Base-by-base conservation (phyloP, 1,140 invertebrate species). In the Zaprionus kolodkinae region DNA sequence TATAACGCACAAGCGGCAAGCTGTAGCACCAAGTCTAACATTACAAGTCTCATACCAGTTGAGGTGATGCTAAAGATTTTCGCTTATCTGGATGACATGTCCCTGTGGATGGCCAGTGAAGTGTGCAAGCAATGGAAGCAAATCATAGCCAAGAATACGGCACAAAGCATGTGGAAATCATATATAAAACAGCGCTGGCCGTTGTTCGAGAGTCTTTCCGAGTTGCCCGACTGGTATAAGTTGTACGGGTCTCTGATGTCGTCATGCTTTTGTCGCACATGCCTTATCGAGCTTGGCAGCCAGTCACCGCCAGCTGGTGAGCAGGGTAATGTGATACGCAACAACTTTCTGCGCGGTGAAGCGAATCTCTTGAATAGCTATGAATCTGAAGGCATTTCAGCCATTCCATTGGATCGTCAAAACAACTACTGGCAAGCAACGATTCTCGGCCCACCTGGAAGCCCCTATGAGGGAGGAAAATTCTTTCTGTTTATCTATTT, bases 401-500 rank as follows among this genome's bases (percentile, higher is more conserved):
- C 97, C 9, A 95, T 95, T 54, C 97, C 97, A 3, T 93, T 99
- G 59, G 97, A 99, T 93, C 93, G 94, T 72, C 93, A 95, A 92
- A 95, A 96, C 92, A 96, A 96, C 92, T 97, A 98, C 93, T 99
- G 97, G 98, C 96, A 98, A 93, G 98, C 98, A 6, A 96, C 96
- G 15, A 97, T 99, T 75, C 95, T 96, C 59, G 98, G 98, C 11
- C 97, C 98, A 11, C 95, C 95, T 15, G 97, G 96, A 15, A 98
- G 97, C 93, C 97, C 97, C 0, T 99, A 98, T 89, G 97, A 98
- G 93, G 98, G 98, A 17, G 98, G 98, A 21, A 94, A 98, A 38
- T 99, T 99, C 93, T 99, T 97, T 93, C 93, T 99, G 30, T 98
- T 98, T 91, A 94, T 99, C 36, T 97, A 97, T 93, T 96, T 98